Conservation (phyloP, 2,888 invertebrate genomes). For the Junonia oenone region DNA sequence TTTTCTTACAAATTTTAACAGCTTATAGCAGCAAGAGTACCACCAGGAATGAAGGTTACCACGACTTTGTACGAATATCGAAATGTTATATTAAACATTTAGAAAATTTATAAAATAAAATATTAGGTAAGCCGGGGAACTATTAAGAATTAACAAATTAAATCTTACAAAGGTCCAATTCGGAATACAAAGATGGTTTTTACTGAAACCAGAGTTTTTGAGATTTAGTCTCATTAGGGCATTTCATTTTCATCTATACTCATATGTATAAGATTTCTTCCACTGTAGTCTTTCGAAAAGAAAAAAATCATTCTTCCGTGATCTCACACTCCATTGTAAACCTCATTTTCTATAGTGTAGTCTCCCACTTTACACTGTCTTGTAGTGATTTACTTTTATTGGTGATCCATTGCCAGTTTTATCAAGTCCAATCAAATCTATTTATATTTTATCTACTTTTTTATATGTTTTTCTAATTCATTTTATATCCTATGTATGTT, state of each 20-base stretch:
- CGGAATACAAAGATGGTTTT: slow-evolving; percentile 39
- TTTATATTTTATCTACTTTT: slow-evolving; percentile 18
- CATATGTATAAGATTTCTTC: slow-evolving; percentile 39
- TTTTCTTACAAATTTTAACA: neutral
- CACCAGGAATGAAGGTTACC: slow-evolving; percentile 35
- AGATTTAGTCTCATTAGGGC: slow-evolving; percentile 39
- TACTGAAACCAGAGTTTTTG: slow-evolving; percentile 39
- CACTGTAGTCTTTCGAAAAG: slow-evolving; percentile 45
- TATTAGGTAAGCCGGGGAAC: slow-evolving; percentile 43
- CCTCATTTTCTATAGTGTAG: slow-evolving; percentile 60
- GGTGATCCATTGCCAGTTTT: slow-evolving; percentile 11
- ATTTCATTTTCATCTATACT: slow-evolving; percentile 39
- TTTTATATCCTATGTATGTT: slow-evolving; percentile 16
- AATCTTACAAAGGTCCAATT: slow-evolving; percentile 56
- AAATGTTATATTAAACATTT: slow-evolving; percentile 43
- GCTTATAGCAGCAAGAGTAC: slow-evolving; percentile 15
- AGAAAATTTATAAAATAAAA: slow-evolving; percentile 35
- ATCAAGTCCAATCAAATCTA: slow-evolving; percentile 3
- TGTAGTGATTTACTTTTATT: slow-evolving; percentile 9
- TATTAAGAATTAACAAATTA: slow-evolving; percentile 38
- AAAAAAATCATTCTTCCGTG: slow-evolving; percentile 51
- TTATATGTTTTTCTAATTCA: slow-evolving; percentile 19
- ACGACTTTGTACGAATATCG: slow-evolving; percentile 42
- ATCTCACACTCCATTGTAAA: slow-evolving; percentile 53
- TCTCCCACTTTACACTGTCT: slow-evolving; percentile 16